Evolutionary conservation across 2,797 vertebrate genomes (phyloP), one percentile per base, ranked within the genome.

Genomic region (Botia kubotai): DNA sequence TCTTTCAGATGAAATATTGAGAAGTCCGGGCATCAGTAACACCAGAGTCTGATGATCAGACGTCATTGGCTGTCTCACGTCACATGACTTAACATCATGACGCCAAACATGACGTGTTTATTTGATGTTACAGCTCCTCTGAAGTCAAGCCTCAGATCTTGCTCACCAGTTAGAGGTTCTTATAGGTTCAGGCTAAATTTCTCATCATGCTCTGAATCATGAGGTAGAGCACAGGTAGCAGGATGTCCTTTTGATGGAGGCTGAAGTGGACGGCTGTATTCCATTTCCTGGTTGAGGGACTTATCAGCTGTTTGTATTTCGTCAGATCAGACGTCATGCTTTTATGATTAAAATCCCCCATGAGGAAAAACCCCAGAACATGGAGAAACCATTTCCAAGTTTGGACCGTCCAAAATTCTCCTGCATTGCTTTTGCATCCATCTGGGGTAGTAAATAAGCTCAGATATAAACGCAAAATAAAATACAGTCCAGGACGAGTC

Each of bases 331-430:
- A 69, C 23, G 14, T 29, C 33, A 60, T 69, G n/a, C 50, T 43
- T 17, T 16, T 58, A 46, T 58, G 36, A 69, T n/a, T 77, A 16
- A 77, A 77, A 57, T 29, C 75, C 14, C 75, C 36, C 52, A 26
- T 14, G 14, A 26, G 21, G 43, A 11, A 55, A 55, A 36, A 43
- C 7, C n/a, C 10, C 62, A 26, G 36, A 17, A 67, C 62, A 23
- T 60, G 36, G 52, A 36, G 39, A 68, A 69, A 69, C 16, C 19
- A 68, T 68, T 29, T 58, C 4, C 23, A 19, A 17, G 11, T 8
- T 58, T 69, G 46, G 14, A 26, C 29, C 6, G 2, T 66, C 21
- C 57, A 48, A 62, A 75, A 16, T 53, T 23, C 12, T 65, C 33
- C 21, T 57, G 6, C 50, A 12, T 53, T 57, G 16, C 33, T 57